phyloP scores from a whole-genome alignment of 2,888 invertebrate genomes.

The Torymus aiolomorphi region DNA sequence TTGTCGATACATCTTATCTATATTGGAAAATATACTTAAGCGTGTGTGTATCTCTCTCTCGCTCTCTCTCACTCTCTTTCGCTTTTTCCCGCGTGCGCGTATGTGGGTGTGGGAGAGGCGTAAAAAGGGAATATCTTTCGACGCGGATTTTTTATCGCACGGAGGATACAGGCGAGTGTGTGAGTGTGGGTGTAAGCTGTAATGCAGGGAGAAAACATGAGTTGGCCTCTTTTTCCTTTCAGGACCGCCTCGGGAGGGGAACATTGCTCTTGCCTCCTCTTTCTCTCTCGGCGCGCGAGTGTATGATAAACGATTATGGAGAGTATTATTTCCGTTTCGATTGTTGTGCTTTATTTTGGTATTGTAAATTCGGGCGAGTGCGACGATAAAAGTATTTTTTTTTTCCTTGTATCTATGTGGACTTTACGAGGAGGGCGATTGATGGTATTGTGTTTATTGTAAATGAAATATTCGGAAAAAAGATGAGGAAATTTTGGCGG shows the following conservation, averaged over 20 bases:
- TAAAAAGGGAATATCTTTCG: slow-evolving; percentile 16
- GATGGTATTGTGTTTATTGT: no score
- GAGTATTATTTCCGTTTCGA: neutral
- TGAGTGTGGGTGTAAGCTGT: neutral
- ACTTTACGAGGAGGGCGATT: no score
- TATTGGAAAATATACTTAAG: slow-evolving; percentile 50
- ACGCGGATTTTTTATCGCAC: slow-evolving; percentile 29
- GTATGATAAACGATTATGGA: no score
- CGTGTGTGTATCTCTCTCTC: neutral
- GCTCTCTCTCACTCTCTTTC: neutral
- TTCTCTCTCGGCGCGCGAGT: no score
- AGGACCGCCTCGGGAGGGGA: neutral
- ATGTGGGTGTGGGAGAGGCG: neutral
- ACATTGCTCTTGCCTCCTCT: neutral
- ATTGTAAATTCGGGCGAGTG: neutral
- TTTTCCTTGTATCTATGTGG: no score
- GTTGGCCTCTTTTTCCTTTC: neutral
- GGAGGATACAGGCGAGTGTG: neutral
- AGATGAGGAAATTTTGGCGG: no score
- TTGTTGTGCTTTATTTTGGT: neutral
- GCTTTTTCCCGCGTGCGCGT: neutral
- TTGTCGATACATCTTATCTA: slow-evolving; percentile 52
- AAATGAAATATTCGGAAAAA: no score
- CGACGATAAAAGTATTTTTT: slow-evolving; percentile 18
- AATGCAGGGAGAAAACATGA: slow-evolving; percentile 20